A percentile compares a stretch with the other conserved stretches of the same genome.
phyloP scores from a whole-genome alignment of 2,888 invertebrate genomes.

The Lasioglossum zephyrum region DNA sequence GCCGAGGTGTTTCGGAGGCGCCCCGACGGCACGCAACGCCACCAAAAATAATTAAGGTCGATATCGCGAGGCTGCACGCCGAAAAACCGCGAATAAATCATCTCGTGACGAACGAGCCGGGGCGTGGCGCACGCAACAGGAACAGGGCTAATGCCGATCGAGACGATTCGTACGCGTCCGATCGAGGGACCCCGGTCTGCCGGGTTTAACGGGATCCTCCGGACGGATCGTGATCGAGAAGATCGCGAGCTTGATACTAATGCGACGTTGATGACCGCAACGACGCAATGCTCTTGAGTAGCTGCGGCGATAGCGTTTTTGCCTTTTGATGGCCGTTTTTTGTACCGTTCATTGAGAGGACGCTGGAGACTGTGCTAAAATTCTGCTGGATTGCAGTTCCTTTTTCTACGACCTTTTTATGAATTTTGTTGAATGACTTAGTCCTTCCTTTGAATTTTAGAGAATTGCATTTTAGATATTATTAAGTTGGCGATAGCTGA shows the following conservation, averaged over 20 bases:
- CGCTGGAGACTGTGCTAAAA: neutral
- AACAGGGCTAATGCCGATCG: constrained; percentile 18
- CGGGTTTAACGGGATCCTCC: neutral
- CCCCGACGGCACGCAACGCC: constrained; percentile 7
- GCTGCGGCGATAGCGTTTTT: neutral
- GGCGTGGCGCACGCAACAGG: constrained; percentile 27
- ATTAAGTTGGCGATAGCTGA: neutral
- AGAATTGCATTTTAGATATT: too few relatives aligned
- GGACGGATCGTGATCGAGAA: neutral
- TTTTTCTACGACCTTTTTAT: neutral
- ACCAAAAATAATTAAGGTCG: constrained; percentile 59
- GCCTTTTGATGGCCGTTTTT: neutral
- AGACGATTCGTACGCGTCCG: neutral
- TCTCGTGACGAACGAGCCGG: constrained; percentile 53
- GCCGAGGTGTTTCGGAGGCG: constrained; percentile 11
- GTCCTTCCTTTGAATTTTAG: neutral
- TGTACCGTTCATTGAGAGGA: neutral
- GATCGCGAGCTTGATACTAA: neutral
- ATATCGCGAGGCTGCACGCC: constrained; percentile 17
- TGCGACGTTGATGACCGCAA: constrained; percentile 14
- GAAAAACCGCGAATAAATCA: constrained; percentile 62
- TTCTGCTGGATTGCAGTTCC: neutral
- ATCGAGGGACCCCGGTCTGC: neutral
- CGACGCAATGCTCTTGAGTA: neutral
- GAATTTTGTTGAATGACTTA: neutral